Percentiles rank a stretch among this genome's conserved stretches.
These are phyloP conservation scores for Hippocampus mohnikei DNA, from an alignment of 2,113 vertebrate genomes.

Conservation along the genomic window DNA sequence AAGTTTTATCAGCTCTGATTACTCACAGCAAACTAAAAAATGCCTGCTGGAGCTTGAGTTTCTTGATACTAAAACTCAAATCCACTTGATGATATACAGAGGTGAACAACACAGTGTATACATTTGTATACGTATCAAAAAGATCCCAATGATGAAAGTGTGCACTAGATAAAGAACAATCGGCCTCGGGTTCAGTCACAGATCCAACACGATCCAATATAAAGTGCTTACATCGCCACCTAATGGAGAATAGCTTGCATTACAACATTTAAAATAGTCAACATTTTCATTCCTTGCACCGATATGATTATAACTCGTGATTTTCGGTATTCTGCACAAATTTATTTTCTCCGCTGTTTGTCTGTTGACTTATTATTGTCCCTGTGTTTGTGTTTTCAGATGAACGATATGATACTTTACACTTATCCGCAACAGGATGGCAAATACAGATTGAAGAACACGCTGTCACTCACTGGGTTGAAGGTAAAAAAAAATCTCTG, in stretches of 20 bases:
- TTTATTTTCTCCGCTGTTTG: not conserved
- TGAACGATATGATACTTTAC: slow-evolving; percentile 94
- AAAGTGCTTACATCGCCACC: slow-evolving; percentile 25
- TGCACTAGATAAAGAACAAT: not conserved
- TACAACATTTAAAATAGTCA: not conserved
- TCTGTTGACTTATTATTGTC: slow-evolving; percentile 1
- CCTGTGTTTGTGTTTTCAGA: slow-evolving; percentile 69
- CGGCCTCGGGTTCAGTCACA: not conserved
- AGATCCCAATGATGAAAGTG: not conserved
- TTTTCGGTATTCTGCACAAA: not conserved
- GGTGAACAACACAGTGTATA: slow-evolving; percentile 20
- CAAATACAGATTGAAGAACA: slow-evolving; percentile 90
- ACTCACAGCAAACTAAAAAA: slow-evolving; percentile 29
- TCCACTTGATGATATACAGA: slow-evolving; percentile 11
- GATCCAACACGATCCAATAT: not conserved
- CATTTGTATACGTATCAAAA: not conserved
- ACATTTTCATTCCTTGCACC: not conserved
- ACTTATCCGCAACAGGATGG: slow-evolving; percentile 94
- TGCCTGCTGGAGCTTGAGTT: slow-evolving; percentile 18
- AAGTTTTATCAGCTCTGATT: slow-evolving; percentile 23
- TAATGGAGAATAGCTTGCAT: slow-evolving; percentile 32
- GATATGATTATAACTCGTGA: too few species aligned
- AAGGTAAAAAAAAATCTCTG: slow-evolving; percentile 71
- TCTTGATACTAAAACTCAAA: slow-evolving; percentile 18
- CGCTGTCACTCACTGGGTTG: slow-evolving; percentile 80